Evolutionary conservation across 2,888 invertebrate species (phyloP).

Genomic region (Trissolcus japonicus): DNA sequence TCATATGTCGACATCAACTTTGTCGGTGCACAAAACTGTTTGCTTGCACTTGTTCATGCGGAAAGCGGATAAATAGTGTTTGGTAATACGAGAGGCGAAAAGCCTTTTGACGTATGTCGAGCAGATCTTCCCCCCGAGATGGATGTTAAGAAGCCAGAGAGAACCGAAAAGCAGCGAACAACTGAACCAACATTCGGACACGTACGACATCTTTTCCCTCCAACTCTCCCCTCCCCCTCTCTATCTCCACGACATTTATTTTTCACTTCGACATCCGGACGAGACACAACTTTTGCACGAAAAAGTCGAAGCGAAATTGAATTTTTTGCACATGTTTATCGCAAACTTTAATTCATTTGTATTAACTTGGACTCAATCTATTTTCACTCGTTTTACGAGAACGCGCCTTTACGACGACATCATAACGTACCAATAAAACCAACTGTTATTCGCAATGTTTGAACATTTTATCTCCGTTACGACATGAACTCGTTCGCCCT

Average conservation of each 20-base stretch:
- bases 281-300: conserved; percentile 10
- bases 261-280: conserved; percentile 12
- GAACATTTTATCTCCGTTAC: no score
- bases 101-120: conserved; percentile 40
- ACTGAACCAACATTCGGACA: conserved; percentile 14
- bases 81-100: conserved; percentile 32
- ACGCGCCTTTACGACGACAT: no score
- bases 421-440: not conserved
- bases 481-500: no score
- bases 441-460: not conserved
- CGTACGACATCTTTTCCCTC: conserved; percentile 2
- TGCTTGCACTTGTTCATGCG: conserved; percentile 48
- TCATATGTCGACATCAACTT: conserved; percentile 34
- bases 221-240: not conserved
- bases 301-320: conserved; percentile 4
- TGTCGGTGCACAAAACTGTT: conserved; percentile 38
- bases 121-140: conserved; percentile 39
- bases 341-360: not conserved
- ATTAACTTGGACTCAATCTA: no score
- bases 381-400: no score
- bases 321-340: conserved; percentile 1
- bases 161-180: conserved; percentile 15
- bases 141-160: conserved; percentile 18
- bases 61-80: conserved; percentile 51
- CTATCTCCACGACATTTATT: not conserved